These are phyloP conservation scores for Ecliptopera silaceata DNA, from an alignment of 2,888 invertebrate genomes.

Conservation along the genomic window DNA sequence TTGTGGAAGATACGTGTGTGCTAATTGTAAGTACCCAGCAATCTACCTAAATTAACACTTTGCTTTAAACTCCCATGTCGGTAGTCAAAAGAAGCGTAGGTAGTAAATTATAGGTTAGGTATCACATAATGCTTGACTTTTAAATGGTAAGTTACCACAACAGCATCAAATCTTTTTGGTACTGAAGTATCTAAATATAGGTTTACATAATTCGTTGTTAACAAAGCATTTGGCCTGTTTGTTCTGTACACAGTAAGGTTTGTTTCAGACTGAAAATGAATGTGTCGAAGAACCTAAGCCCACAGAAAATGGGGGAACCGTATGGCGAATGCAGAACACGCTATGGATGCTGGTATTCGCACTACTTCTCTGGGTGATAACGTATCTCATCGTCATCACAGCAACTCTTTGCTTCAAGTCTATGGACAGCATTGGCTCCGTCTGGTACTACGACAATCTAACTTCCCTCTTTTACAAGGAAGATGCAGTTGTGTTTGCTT, in stretches of 20 bases:
- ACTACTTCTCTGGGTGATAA: slow-evolving; percentile 51
- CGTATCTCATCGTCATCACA: slow-evolving; percentile 47
- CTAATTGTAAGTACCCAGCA: slow-evolving; percentile 13
- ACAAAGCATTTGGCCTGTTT: too few relatives aligned
- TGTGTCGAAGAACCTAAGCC: slow-evolving; percentile 7
- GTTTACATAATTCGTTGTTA: too few relatives aligned
- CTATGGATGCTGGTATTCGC: slow-evolving; percentile 51
- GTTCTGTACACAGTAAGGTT: too few relatives aligned
- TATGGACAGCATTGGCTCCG: slow-evolving; percentile 20
- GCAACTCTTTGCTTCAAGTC: slow-evolving; percentile 44
- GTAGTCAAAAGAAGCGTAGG: too few relatives aligned
- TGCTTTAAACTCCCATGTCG: too few relatives aligned
- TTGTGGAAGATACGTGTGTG: slow-evolving; percentile 13
- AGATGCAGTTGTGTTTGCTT: slow-evolving; percentile 17
- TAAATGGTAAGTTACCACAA: too few relatives aligned
- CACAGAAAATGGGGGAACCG: neutral
- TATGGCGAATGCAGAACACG: slow-evolving; percentile 44
- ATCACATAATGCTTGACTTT: too few relatives aligned
- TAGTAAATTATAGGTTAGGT: neutral
- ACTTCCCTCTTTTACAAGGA: slow-evolving; percentile 31
- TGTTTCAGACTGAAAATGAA: slow-evolving; percentile 25
- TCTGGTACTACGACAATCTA: slow-evolving; percentile 23
- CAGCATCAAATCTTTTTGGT: too few relatives aligned
- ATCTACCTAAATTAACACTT: too few relatives aligned
- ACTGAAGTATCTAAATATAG: too few relatives aligned